Evolutionary conservation across 2,797 vertebrate species (phyloP), one percentile per base, ranked within the genome.

Genomic region (Eulemur rubriventer): DNA sequence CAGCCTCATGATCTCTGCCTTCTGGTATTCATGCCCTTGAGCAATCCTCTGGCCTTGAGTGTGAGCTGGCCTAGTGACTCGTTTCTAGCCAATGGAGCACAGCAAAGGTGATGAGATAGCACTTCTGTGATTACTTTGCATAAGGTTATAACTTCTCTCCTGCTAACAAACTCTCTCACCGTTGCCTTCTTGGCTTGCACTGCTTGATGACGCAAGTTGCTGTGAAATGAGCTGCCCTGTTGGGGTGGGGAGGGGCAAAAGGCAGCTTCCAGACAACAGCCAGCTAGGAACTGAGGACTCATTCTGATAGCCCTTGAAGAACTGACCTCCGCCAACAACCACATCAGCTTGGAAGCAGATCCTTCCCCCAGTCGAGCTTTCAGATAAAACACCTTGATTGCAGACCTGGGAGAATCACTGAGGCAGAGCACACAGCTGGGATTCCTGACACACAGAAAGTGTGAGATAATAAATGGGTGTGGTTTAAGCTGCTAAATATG

Each of bases 401-500:
- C 4, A 87, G 87, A 88, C 16, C 20, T 59, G 17, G 16, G 48
- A 61, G 65, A 57, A 16, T 48, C 26, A 50, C 24, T 17, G 67
- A 76, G 41, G 4, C 26, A 28, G 48, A 59, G 14, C 2, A 48
- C 4, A 52, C 35, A 22, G 18, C 35, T 79, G 63, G 72, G 38
- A 50, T 59, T 91, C 43, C n/a, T n/a, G 69, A 87, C 26, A n/a
- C 7, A 30, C 24, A 35, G 76, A 82, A 83, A 75, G 61, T 1
- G 2, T 33, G 55, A 78, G 26, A 48, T 85, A 67, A 59, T 73
- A 59, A 63, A 70, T 18, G 14, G 3, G 83, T 41, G 7, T 82
- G 35, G 76, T 87, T 65, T 88, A 79, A 90, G 70, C 43, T 96
- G 35, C 35, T 94, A 65, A 41, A 28, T 55, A 91, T 73, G 50